These are phyloP conservation scores for Cairina moschata DNA, from an alignment of 2,113 vertebrate species.

Conservation along the genomic window DNA sequence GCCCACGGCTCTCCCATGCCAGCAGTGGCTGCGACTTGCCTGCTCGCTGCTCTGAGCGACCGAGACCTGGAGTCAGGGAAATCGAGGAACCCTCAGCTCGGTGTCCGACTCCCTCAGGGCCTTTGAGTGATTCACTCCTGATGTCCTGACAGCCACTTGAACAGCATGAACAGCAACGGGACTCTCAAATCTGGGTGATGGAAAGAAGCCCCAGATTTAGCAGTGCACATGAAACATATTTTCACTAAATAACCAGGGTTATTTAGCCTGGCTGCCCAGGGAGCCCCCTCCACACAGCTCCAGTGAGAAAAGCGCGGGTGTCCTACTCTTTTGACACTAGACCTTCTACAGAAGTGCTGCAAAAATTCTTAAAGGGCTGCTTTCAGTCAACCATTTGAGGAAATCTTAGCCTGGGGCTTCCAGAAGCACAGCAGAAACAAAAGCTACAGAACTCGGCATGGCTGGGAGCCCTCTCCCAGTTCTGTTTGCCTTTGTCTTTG, in stretches of 20 bases:
- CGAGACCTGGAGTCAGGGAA: fast-evolving
- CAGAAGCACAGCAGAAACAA: not conserved
- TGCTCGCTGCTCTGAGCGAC: not conserved
- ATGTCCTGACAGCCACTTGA: not conserved
- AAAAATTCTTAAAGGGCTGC: not conserved
- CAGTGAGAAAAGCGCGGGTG: not conserved
- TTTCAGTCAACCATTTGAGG: not conserved
- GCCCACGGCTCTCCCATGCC: not conserved
- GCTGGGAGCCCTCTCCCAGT: not conserved
- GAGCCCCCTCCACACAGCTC: not conserved
- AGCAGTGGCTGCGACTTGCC: not conserved
- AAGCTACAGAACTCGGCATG: not conserved
- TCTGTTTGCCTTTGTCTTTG: not conserved
- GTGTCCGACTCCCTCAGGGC: not conserved
- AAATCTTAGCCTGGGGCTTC: not conserved
- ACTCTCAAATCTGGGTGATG: not conserved
- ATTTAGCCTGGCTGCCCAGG: not conserved
- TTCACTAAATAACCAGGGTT: not conserved
- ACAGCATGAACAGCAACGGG: not conserved
- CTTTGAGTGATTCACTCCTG: not conserved
- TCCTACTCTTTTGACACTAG: not conserved
- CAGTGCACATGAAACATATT: not conserved
- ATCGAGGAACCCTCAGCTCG: not conserved
- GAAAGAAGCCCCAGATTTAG: not conserved
- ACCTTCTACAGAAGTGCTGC: not conserved